Evolutionary conservation across 2,113 vertebrate genomes (phyloP), one percentile per base, ranked within the genome.

Genomic region (Sprattus sprattus): DNA sequence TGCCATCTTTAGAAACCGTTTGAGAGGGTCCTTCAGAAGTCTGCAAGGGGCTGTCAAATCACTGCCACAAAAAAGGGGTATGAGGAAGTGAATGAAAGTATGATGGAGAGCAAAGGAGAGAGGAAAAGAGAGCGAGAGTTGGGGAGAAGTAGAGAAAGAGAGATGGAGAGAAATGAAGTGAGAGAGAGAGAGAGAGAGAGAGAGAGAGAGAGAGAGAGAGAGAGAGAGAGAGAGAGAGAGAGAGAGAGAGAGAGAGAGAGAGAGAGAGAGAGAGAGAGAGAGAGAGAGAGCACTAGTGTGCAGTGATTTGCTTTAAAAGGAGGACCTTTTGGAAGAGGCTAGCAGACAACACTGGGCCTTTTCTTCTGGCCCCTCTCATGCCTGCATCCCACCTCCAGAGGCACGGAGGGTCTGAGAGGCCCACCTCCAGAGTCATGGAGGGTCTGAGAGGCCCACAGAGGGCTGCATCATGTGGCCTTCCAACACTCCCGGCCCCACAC

Each of bases 61-160:
- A 71, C 11, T 8, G 64, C 64, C 32, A 71, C n/a, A 32, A 71
- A 71, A 28, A 32, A 71, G 1, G 25, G 11, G 11, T 11, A 25
- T 28, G 64, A 22, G 52, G 5, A 2, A 71, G 57, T 46, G 83
- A n/a, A n/a, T n/a, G 88, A 83, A 90, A 85, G 90, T 88, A 83
- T 44, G 91, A 91, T 89, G 91, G 88, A 91, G 89, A 84, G 82
- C 84, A 88, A 84, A 89, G 89, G 88, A 89, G 87, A 82, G 87
- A 81, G 8, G 75, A 84, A 82, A 88, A 90, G 82, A 82, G 81
- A 75, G 80, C 47, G 60, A 83, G 60, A 47, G 44, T 7, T 82
- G 47, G 32, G 28, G 52, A 52, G 64, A 20, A 81, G 71, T 64
- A 81, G 81, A 86, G 86, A 86, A 88, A 87, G 85, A 81, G 88